These are phyloP conservation scores for Encarsia formosa DNA, from an alignment of 2,888 invertebrate species.

Conservation along the genomic window DNA sequence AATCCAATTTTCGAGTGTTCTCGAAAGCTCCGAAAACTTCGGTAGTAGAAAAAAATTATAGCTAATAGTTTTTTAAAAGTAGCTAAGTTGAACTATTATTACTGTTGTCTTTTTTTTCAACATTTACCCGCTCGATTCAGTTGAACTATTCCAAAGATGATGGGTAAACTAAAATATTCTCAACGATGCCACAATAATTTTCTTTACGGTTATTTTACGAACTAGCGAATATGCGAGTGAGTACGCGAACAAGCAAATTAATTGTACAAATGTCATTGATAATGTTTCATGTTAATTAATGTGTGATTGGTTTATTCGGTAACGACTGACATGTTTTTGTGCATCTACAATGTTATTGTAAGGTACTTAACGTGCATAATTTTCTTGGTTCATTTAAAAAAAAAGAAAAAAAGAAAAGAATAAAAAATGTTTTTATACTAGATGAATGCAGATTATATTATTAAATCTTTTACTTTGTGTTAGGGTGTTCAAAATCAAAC, in stretches of 20 bases:
- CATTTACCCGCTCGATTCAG: slow-evolving; percentile 10
- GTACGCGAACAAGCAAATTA: slow-evolving; percentile 16
- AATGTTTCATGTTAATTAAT: slow-evolving; percentile 25
- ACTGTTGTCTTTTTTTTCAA: slow-evolving; percentile 2
- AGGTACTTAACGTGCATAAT: slow-evolving; percentile 35
- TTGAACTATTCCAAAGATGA: slow-evolving; percentile 20
- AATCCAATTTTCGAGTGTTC: too few relatives aligned
- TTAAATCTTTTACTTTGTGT: too few relatives aligned
- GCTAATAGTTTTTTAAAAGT: slow-evolving; percentile 8
- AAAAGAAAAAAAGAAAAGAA: slow-evolving; percentile 40
- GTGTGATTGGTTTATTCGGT: slow-evolving; percentile 23
- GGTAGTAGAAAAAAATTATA: slow-evolving; percentile 11
- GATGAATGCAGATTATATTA: slow-evolving; percentile 19
- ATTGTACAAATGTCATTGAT: slow-evolving; percentile 22
- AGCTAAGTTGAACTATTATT: slow-evolving; percentile 6
- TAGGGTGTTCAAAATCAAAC: slow-evolving; percentile 3
- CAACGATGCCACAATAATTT: slow-evolving; percentile 9
- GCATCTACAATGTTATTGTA: slow-evolving; percentile 29
- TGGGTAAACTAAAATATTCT: slow-evolving; percentile 18
- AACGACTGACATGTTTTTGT: slow-evolving; percentile 25
- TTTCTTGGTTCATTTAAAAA: slow-evolving; percentile 40
- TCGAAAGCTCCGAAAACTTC: slow-evolving; percentile 6
- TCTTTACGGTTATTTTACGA: slow-evolving; percentile 21
- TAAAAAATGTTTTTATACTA: slow-evolving; percentile 33
- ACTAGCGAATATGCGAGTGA: slow-evolving; percentile 23